These are phyloP conservation scores for Megaustenia siamemsis DNA, from an alignment of 2,888 invertebrate genomes.

Conservation along the genomic window DNA sequence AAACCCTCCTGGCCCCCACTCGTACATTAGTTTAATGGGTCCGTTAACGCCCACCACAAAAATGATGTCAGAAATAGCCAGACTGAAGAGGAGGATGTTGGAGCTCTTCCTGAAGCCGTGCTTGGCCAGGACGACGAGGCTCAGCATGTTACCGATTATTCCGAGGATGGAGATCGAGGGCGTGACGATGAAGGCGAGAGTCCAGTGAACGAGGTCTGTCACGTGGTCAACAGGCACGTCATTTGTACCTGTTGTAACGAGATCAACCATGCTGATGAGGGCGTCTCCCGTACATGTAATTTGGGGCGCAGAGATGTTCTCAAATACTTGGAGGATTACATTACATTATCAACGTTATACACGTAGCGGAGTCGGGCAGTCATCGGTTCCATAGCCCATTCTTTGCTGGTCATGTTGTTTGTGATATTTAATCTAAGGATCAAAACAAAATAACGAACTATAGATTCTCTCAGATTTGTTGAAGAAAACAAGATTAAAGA, in stretches of 20 bases:
- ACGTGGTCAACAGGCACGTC: background rate
- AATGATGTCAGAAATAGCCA: slow-evolving; percentile 37
- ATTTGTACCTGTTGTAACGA: background rate
- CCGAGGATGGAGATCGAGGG: slow-evolving; percentile 27
- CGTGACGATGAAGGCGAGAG: slow-evolving; percentile 20
- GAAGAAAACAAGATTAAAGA: too few species aligned
- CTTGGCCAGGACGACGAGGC: slow-evolving; percentile 15
- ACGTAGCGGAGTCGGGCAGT: too few species aligned
- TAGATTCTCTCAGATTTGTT: too few species aligned
- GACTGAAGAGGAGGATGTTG: slow-evolving; percentile 37
- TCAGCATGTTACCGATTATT: slow-evolving; percentile 28
- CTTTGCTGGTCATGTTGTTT: too few species aligned
- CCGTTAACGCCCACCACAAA: slow-evolving; percentile 40
- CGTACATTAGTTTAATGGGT: slow-evolving; percentile 33
- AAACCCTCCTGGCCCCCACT: slow-evolving; percentile 29
- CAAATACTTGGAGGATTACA: too few species aligned
- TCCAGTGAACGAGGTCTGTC: slow-evolving; percentile 29
- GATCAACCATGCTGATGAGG: too few species aligned
- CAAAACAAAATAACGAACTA: too few species aligned
- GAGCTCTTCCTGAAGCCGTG: slow-evolving; percentile 45
- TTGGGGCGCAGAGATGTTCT: too few species aligned
- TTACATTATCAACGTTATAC: too few species aligned
- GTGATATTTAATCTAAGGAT: too few species aligned
- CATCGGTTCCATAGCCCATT: too few species aligned
- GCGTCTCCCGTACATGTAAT: too few species aligned